Evolutionary conservation across 2,888 invertebrate genomes (phyloP).

Genomic region (Drosophila paucipuncta): DNA sequence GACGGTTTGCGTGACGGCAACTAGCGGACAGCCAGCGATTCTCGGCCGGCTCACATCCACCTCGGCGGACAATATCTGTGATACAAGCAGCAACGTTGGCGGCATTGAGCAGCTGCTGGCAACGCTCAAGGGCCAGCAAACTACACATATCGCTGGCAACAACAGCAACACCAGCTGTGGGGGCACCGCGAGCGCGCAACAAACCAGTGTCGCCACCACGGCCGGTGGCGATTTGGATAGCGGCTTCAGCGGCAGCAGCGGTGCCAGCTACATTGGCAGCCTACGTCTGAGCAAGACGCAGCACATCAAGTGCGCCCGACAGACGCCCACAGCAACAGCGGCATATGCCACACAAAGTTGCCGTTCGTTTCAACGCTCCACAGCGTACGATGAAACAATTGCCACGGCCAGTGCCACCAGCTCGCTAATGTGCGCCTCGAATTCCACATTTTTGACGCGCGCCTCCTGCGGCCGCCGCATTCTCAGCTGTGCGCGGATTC

Average conservation of each 20-base stretch:
- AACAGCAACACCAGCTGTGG: slow-evolving; percentile 1
- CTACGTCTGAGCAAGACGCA: slow-evolving; percentile 86
- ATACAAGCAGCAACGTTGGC: slow-evolving; percentile 85
- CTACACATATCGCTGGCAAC: neutral
- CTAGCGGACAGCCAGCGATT: slow-evolving; percentile 76
- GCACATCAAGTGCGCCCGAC: slow-evolving; percentile 78
- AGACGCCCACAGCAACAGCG: slow-evolving; percentile 65
- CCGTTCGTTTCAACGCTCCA: slow-evolving; percentile 83
- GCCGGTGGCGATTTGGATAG: slow-evolving; percentile 88
- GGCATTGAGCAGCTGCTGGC: slow-evolving; percentile 88
- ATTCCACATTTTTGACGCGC: slow-evolving; percentile 78
- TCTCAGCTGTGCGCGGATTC: slow-evolving; percentile 86
- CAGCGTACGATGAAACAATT: slow-evolving; percentile 50
- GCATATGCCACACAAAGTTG: slow-evolving; percentile 82
- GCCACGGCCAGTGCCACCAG: neutral
- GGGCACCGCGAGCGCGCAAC: neutral
- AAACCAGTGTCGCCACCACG: neutral
- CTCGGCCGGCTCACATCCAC: slow-evolving; percentile 66
- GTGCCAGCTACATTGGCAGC: slow-evolving; percentile 92
- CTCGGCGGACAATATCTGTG: slow-evolving; percentile 87
- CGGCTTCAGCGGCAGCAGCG: slow-evolving; percentile 93
- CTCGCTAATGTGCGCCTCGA: slow-evolving; percentile 3
- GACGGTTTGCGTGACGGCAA: slow-evolving; percentile 78
- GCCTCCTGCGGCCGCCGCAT: slow-evolving; percentile 85
- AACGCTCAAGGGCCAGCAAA: slow-evolving; percentile 40